Evolutionary conservation across 2,888 invertebrate species (phyloP), one percentile per base, ranked within the genome.

Genomic region (Carterocephalus palaemon): DNA sequence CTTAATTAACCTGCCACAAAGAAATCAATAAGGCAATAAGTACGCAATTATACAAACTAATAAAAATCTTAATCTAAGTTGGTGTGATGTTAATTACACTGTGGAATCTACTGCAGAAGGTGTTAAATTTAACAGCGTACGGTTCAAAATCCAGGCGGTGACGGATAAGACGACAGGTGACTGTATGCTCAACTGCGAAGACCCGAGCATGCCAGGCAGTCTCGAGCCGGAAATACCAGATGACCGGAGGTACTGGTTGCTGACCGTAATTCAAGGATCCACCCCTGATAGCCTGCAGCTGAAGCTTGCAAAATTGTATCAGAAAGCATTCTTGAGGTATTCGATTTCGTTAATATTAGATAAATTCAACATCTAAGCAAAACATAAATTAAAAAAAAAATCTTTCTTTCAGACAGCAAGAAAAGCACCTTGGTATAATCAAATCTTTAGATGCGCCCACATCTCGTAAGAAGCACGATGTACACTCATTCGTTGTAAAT

Each of bases 241-340:
- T 7, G 92, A 92, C 64, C 81, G 90, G 42, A 89, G 93, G 37
- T 95, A 93, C 77, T 95, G 95, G 95, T 80, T 95, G 41, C 72
- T 95, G 20, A 95, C 95, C 1, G 92, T 94, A 41, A 89, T 94
- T 54, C 88, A 89, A 37, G 90, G 84, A 52, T 59, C 83, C 56
- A 70, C 90, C 47, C 88, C 89, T 47, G 90, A 90, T 34, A 90
- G 92, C 62, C 84, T 95, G 26, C 94, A 93, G 74, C 86, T 92
- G 52, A 90, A 90, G 68, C 82, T 95, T 48, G 94, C 94, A 1
- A 90, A 91, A 59, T 80, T 95, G 17, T 95, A 95, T 76, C 92
- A 92, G 59, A 91, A 92, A 48, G 95, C 95, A 4, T 95, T 95
- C 70, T 89, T 92, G 49, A 91, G 95, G 93, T 92, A 74, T n/a